Base-by-base conservation (phyloP, 2,797 vertebrate genomes). In the Smutsia temminckii region DNA sequence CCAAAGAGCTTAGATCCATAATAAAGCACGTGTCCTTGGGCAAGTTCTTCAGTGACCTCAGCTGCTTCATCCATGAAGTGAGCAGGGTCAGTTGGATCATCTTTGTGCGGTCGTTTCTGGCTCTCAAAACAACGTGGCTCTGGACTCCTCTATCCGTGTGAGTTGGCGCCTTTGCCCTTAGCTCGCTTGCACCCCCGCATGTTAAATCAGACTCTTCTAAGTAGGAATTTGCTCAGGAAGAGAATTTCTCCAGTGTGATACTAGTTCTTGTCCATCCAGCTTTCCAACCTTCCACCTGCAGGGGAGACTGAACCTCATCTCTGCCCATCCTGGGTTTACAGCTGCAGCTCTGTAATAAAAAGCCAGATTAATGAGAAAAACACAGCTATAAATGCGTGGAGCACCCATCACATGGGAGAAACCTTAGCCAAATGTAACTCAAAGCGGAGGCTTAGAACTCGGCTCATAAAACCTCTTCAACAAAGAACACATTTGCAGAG, bases 141-240 rank as follows among this genome's bases (percentile, higher is more conserved):
- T 46, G 21, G 12, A 2, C 10, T 42, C 42, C 72, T 20, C 20
- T 3, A 0, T 20, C 37, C 0, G 46, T 0, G 34, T 27, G 4
- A 11, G 12, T 1, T 0, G 0, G 29, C 17, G 55, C 2, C 0
- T 11, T 32, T n/a, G 49, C 17, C 21, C 71, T 42, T 5, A 16
- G 10, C 23, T 21, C 16, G 8, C 51, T 9, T 13, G 16, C 16
- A 18, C 13, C 40, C 75, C 59, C 21, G 29, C 14, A 2, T 5
- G 32, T 49, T 20, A 61, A 59, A 20, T 63, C 20, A 57, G 25
- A 25, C 23, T 55, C 88, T 59, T 79, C 75, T 40, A 25, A 18
- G 85, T 17, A 40, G 53, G 49, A 89, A 37, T 72, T 85, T 85
- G 63, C 79, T 51, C 74, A 10, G 1, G 37, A 69, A 61, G 46